Percentiles rank a stretch among this genome's conserved stretches.
Evolutionary conservation across 2,113 vertebrate species (phyloP).

Genomic region (Larimichthys polyactis): DNA sequence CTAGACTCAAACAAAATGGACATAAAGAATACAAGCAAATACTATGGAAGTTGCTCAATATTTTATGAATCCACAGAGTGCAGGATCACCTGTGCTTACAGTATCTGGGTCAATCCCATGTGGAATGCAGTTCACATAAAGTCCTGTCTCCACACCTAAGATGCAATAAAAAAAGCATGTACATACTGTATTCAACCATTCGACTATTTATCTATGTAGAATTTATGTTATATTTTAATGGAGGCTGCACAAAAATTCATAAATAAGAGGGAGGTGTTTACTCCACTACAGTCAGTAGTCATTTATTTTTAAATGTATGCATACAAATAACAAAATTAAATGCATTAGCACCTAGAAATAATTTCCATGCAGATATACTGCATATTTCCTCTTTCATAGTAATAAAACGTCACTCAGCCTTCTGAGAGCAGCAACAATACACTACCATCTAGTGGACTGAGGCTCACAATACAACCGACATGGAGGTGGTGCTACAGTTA

Average conservation of each 20-base stretch:
- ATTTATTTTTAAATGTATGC: neutral
- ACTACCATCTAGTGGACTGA: constrained; percentile 71
- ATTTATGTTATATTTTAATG: neutral
- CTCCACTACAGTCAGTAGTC: too few species aligned
- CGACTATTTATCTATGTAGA: neutral
- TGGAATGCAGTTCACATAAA: neutral
- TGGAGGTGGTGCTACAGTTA: neutral
- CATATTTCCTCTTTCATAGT: neutral
- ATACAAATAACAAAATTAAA: neutral
- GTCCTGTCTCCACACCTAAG: neutral
- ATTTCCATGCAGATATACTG: neutral
- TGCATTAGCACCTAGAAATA: neutral
- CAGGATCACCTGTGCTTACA: neutral
- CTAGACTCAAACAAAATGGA: neutral
- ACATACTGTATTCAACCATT: neutral
- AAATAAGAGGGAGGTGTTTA: too few species aligned
- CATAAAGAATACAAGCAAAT: neutral
- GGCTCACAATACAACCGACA: constrained; percentile 18
- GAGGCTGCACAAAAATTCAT: too few species aligned
- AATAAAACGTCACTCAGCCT: neutral
- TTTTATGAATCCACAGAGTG: neutral
- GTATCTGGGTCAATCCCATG: neutral
- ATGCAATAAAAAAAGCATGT: neutral
- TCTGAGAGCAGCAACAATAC: neutral
- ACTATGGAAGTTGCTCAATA: neutral